Base-by-base conservation (phyloP, 2,888 invertebrate genomes). In the Cremastinae sp. region DNA sequence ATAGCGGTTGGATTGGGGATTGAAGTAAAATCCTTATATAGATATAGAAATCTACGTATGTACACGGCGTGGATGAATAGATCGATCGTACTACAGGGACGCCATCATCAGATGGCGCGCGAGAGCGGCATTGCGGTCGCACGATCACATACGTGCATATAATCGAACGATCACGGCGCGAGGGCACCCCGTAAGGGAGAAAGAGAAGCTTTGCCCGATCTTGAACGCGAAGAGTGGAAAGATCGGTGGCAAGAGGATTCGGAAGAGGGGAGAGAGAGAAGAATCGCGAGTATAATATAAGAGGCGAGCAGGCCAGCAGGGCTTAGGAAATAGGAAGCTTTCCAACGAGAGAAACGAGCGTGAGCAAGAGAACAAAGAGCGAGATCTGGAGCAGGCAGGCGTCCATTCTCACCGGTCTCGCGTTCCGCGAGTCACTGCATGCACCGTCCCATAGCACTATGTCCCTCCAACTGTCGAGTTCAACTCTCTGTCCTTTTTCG, bases 361-460 rank as follows among this genome's bases (percentile, higher is more conserved):
- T 55, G 74, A 70, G 65, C 65, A 74, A 37, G 74, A 70, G 76
- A 77, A 77, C 76, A 77, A 77, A 77, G 76, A 74, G 70, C 74
- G 37, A 74, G 76, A 77, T 77, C 76, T 77, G 76, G 70, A 77
- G 70, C 76, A 77, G 76, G 76, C 76, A 77, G 76, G 76, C 76
- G 74, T 74, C 70, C 70, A 77, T 77, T 77, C 76, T 77, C 76
- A 77, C 76, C 76, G 70, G 53, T 70, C 70, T 62, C 59, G 70
- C 70, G 70, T 75, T 75, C 56, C 69, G 53, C 65, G 68, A 70
- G 69, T 68, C 39, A 66, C 70, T 70, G 62, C 55, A 58, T 56
- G 51, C 35, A 69, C 47, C 14, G 37, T 62, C 28, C 28, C 28
- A 69, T 49, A 47, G 53, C 16, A 64, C 80, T 76, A 74, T 80